These are phyloP conservation scores for Gerosis bhagava DNA, from an alignment of 2,888 invertebrate genomes.

Conservation along the genomic window DNA sequence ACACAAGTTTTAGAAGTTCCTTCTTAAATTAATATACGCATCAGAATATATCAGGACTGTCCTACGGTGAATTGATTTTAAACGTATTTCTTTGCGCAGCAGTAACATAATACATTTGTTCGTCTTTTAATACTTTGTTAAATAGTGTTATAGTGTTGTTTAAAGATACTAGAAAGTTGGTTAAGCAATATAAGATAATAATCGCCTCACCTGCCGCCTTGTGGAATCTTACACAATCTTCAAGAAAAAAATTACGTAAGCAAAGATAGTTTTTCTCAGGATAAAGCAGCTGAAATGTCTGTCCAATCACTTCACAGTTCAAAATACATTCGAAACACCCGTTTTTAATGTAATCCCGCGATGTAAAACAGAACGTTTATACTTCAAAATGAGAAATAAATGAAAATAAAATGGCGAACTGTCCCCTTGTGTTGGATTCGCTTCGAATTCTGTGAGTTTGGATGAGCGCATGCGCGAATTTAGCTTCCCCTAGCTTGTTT, in stretches of 20 bases:
- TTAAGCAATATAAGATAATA: conserved; percentile 1
- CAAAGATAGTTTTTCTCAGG: conserved; percentile 21
- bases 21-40: too few relatives aligned
- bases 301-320: conserved; percentile 36
- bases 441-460: conserved; percentile 31
- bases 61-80: too few relatives aligned
- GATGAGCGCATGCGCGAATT: conserved; percentile 56
- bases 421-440: conserved; percentile 57
- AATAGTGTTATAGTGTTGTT: too few relatives aligned
- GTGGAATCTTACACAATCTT: conserved; percentile 35
- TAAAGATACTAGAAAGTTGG: too few relatives aligned
- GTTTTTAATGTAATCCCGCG: conserved; percentile 24
- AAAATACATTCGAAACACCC: conserved; percentile 21
- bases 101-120: too few relatives aligned
- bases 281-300: conserved; percentile 1
- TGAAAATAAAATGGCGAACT: conserved; percentile 65
- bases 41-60: too few relatives aligned
- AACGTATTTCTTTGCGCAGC: too few relatives aligned
- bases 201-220: conserved; percentile 40
- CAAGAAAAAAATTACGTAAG: conserved; percentile 50
- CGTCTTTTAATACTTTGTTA: too few relatives aligned
- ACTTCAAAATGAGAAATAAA: conserved; percentile 48
- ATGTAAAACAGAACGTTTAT: conserved; percentile 36
- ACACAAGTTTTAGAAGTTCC: too few relatives aligned
- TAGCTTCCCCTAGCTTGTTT: conserved; percentile 40